phyloP scores from a whole-genome alignment of 2,888 invertebrate genomes.

The Branchellion lobata region DNA sequence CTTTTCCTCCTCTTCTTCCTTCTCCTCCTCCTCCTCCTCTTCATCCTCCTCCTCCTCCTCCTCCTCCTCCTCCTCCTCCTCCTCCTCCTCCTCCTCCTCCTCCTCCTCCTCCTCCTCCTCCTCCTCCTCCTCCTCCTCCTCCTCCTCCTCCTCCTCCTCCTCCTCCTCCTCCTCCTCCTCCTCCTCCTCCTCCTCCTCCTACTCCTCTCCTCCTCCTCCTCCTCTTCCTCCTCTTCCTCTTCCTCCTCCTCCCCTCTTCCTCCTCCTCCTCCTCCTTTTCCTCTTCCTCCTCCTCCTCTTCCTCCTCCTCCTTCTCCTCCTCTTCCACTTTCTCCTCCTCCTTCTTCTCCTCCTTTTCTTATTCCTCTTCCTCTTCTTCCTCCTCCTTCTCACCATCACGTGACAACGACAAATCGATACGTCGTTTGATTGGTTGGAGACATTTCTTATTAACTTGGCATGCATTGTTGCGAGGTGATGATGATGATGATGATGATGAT shows the following conservation, averaged over 20 bases:
- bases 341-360: constrained; percentile 57
- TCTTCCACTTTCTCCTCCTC: constrained; percentile 63
- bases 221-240: background rate
- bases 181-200: too few relatives aligned
- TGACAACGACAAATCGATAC: too few relatives aligned
- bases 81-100: background rate
- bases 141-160: background rate
- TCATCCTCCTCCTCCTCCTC: background rate
- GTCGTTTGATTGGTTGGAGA: too few relatives aligned
- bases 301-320: too few relatives aligned
- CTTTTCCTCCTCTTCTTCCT: constrained; percentile 27
- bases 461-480: too few relatives aligned
- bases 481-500: too few relatives aligned
- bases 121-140: background rate
- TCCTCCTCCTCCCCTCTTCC: background rate
- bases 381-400: too few relatives aligned
- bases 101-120: too few relatives aligned
- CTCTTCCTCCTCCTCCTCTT: too few relatives aligned
- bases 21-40: background rate
- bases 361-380: too few relatives aligned
- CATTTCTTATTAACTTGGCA: too few relatives aligned
- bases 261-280: too few relatives aligned
- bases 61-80: constrained; percentile 15
- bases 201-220: background rate
- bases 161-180: background rate